phyloP scores from a whole-genome alignment of 2,797 vertebrate species.

The Scleropages formosus region DNA sequence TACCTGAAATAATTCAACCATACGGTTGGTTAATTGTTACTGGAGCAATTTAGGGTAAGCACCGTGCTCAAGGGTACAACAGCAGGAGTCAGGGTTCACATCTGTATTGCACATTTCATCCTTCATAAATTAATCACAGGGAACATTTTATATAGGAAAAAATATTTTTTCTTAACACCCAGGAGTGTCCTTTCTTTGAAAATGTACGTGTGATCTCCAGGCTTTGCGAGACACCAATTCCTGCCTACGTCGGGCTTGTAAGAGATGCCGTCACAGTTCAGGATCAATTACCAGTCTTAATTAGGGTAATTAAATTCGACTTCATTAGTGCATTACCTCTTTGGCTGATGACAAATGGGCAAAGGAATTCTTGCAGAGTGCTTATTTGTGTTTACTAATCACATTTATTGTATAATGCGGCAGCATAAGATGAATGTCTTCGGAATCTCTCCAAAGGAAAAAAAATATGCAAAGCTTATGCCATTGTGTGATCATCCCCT shows the following conservation, averaged over 20 bases:
- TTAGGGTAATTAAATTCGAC: slow-evolving; percentile 54
- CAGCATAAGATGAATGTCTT: slow-evolving; percentile 50
- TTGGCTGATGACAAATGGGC: slow-evolving; percentile 53
- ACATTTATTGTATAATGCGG: slow-evolving; percentile 45
- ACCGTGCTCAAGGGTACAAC: too few species aligned
- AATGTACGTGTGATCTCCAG: too few species aligned
- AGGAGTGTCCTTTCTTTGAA: slow-evolving; percentile 20
- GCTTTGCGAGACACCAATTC: neutral
- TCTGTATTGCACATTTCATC: neutral
- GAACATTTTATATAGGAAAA: neutral
- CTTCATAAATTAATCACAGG: neutral
- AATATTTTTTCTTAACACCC: too few species aligned
- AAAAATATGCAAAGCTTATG: slow-evolving; percentile 35
- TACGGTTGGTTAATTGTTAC: too few species aligned
- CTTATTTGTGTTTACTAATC: slow-evolving; percentile 60
- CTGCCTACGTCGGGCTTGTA: slow-evolving; percentile 20
- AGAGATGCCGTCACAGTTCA: slow-evolving; percentile 27
- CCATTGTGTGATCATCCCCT: slow-evolving; percentile 35
- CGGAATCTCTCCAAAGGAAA: slow-evolving; percentile 43
- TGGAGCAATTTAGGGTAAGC: too few species aligned
- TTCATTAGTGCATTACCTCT: slow-evolving; percentile 57
- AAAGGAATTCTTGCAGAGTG: slow-evolving; percentile 17
- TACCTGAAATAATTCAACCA: too few species aligned
- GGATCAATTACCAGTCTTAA: slow-evolving; percentile 55
- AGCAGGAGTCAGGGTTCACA: too few species aligned